Evolutionary conservation across 1,140 invertebrate genomes (phyloP).

Genomic region (Penaeus japonicus): DNA sequence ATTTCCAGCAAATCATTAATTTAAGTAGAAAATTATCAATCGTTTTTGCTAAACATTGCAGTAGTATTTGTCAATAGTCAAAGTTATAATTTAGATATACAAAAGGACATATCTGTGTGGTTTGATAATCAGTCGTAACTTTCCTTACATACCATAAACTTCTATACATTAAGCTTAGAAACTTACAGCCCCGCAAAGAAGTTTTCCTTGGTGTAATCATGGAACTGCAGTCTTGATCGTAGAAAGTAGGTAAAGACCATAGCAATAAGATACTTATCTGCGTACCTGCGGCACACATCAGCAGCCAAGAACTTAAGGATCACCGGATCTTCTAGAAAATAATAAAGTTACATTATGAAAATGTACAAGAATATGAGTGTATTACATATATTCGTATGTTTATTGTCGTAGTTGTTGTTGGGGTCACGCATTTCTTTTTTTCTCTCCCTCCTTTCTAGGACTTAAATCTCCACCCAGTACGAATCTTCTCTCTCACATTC

Average conservation of each 20-base stretch:
- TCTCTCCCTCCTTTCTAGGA: too few relatives aligned
- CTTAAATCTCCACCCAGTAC: too few relatives aligned
- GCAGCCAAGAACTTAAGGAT: constrained; percentile 61
- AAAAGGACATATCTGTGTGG: background rate
- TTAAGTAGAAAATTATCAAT: too few relatives aligned
- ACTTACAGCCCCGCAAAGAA: constrained; percentile 71
- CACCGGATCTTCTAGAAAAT: constrained; percentile 30
- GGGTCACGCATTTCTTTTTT: too few relatives aligned
- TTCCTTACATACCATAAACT: too few relatives aligned
- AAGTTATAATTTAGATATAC: background rate
- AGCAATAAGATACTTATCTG: constrained; percentile 70
- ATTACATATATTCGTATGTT: too few relatives aligned
- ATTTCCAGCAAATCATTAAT: background rate
- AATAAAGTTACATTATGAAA: too few relatives aligned
- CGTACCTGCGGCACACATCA: constrained; percentile 64
- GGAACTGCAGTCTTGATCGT: constrained; percentile 65
- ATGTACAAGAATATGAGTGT: too few relatives aligned
- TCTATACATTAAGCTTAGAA: background rate
- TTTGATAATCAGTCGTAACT: constrained; percentile 10
- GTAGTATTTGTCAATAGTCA: too few relatives aligned
- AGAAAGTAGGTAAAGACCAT: constrained; percentile 72
- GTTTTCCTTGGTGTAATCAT: constrained; percentile 68
- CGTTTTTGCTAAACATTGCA: too few relatives aligned
- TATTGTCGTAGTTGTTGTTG: too few relatives aligned
- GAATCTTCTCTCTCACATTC: too few relatives aligned